These are phyloP conservation scores for Argyrosomus regius DNA, from an alignment of 2,797 vertebrate genomes.

Conservation along the genomic window DNA sequence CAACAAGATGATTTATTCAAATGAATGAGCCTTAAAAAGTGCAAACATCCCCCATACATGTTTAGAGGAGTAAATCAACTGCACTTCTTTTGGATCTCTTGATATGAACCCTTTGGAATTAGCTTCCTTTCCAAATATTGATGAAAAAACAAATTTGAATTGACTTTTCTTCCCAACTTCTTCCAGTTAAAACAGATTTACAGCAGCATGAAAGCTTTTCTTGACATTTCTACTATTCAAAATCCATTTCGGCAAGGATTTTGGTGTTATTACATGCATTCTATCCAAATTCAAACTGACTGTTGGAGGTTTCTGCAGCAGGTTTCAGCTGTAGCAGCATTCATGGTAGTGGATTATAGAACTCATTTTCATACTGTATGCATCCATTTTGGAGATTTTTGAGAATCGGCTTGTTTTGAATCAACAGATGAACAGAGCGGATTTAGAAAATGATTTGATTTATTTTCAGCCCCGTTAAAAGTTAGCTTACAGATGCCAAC, in stretches of 20 bases:
- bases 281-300: conserved; percentile 19
- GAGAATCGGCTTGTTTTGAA: conserved; percentile 5
- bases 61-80: neutral
- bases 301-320: neutral
- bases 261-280: neutral
- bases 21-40: neutral
- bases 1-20: neutral
- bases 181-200: neutral
- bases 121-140: neutral
- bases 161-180: neutral
- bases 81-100: neutral
- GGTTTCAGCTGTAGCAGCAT: neutral
- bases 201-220: neutral
- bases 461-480: conserved; percentile 19
- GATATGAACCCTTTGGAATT: neutral
- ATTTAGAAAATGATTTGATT: conserved; percentile 22
- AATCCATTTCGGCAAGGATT: conserved; percentile 5
- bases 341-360: neutral
- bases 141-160: neutral
- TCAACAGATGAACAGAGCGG: conserved; percentile 5
- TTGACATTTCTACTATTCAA: conserved; percentile 8
- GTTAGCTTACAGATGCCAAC: conserved; percentile 9
- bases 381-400: neutral
- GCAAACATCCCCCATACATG: neutral
- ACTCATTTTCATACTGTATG: neutral